Conservation (phyloP, 2,888 invertebrate species). For the Plagodis dolabraria region DNA sequence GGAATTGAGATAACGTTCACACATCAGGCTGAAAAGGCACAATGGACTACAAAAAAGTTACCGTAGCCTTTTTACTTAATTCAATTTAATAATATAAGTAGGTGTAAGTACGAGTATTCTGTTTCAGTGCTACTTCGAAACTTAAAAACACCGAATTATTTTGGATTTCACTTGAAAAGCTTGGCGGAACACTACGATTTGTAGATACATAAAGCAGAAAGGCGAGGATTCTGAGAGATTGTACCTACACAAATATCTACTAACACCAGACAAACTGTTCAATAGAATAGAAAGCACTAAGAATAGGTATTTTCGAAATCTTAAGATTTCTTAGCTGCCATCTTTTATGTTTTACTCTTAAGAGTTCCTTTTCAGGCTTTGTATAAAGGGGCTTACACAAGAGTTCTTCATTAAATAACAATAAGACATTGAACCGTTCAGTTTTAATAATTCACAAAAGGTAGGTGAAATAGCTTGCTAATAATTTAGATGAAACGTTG, state of each 20-base stretch:
- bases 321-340: conserved; percentile 4
- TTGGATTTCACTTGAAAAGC: too few relatives aligned
- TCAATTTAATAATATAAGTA: too few relatives aligned
- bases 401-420: conserved; percentile 12
- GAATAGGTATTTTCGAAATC: conserved; percentile 8
- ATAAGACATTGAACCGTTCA: conserved; percentile 6
- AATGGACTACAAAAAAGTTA: conserved; percentile 26
- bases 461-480: conserved; percentile 6
- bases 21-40: conserved; percentile 31
- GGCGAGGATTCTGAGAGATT: conserved; percentile 15
- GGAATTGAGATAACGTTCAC: conserved; percentile 35
- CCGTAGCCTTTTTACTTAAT: background rate
- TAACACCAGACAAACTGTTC: conserved; percentile 8
- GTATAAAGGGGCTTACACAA: conserved; percentile 1
- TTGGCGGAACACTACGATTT: conserved; percentile 3
- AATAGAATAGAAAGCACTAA: conserved; percentile 24
- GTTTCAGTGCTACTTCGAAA: too few relatives aligned
- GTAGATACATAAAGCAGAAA: background rate
- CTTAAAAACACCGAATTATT: too few relatives aligned
- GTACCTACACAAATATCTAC: conserved; percentile 18
- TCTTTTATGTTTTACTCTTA: background rate
- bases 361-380: conserved; percentile 1
- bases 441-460: background rate
- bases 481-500: conserved; percentile 43
- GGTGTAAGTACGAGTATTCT: too few relatives aligned